Evolutionary conservation across 2,113 vertebrate species (phyloP).

Genomic region (Hippocampus zosterae): DNA sequence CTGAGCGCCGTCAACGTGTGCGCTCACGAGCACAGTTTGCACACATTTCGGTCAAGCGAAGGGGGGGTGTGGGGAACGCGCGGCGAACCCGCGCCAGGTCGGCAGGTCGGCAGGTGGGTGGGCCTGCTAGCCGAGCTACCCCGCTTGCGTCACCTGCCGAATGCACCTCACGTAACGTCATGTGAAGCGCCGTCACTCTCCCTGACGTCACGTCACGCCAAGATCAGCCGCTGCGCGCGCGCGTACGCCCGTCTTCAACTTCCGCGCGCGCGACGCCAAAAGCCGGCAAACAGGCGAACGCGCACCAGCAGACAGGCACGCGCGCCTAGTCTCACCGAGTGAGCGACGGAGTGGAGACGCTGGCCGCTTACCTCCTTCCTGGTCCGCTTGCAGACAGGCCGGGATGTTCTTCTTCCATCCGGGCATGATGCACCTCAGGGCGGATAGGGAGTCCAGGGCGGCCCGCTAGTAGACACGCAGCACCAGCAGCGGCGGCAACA

Average conservation of each 20-base stretch:
- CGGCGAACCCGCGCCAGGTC: background rate
- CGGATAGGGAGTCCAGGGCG: conserved; percentile 70
- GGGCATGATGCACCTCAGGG: conserved; percentile 81
- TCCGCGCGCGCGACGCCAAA: background rate
- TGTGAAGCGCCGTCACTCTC: background rate
- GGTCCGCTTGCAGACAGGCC: conserved; percentile 91
- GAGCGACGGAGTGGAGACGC: background rate
- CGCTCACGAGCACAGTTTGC: background rate
- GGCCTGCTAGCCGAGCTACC: conserved; percentile 3
- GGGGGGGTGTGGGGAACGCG: no score
- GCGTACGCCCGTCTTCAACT: background rate
- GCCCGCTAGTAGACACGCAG: conserved; percentile 61
- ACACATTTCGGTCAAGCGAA: background rate
- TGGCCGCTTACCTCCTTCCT: conserved; percentile 75
- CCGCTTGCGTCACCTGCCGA: conserved; percentile 4
- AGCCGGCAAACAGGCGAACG: background rate
- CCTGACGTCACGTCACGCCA: conserved; percentile 25
- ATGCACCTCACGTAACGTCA: background rate
- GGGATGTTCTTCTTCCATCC: conserved; percentile 98
- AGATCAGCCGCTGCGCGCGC: conserved; percentile 11
- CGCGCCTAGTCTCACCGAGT: conserved; percentile 1
- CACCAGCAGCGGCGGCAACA: conserved; percentile 48
- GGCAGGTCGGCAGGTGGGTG: background rate
- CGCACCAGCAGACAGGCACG: background rate
- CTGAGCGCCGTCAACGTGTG: background rate